Conservation (phyloP, 2,797 vertebrate species). For the Champsocephalus esox region DNA sequence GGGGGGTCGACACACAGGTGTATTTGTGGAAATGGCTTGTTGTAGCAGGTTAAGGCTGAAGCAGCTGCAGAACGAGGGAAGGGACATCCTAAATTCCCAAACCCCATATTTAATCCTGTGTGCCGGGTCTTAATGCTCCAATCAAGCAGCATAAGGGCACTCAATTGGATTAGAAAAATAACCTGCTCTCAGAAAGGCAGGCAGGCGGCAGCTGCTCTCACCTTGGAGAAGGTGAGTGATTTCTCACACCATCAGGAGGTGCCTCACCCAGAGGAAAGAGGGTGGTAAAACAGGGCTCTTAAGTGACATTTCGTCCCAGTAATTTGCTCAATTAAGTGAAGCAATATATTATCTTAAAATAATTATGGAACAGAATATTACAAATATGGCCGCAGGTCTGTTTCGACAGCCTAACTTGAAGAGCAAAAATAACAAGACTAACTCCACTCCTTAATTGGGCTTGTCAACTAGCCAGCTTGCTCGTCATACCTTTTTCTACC, state of each 20-base stretch:
- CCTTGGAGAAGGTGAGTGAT: constrained; percentile 56
- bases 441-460: background rate
- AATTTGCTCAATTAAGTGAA: background rate
- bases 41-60: constrained; percentile 38
- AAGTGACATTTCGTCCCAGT: background rate
- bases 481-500: background rate
- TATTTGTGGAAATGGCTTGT: constrained; percentile 25
- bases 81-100: constrained; percentile 58
- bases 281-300: background rate
- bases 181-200: constrained; percentile 41
- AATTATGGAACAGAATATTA: background rate
- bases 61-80: constrained; percentile 30
- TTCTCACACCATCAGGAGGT: constrained; percentile 42
- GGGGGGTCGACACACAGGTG: background rate
- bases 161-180: constrained; percentile 70
- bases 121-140: constrained; percentile 65
- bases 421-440: background rate
- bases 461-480: background rate
- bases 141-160: constrained; percentile 66
- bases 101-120: constrained; percentile 63
- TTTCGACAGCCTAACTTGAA: background rate
- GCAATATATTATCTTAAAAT: background rate
- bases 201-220: constrained; percentile 54
- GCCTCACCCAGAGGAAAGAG: constrained; percentile 19
- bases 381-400: background rate